Evolutionary conservation across 2,888 invertebrate species (phyloP).

Genomic region (Cybosia mesomella): DNA sequence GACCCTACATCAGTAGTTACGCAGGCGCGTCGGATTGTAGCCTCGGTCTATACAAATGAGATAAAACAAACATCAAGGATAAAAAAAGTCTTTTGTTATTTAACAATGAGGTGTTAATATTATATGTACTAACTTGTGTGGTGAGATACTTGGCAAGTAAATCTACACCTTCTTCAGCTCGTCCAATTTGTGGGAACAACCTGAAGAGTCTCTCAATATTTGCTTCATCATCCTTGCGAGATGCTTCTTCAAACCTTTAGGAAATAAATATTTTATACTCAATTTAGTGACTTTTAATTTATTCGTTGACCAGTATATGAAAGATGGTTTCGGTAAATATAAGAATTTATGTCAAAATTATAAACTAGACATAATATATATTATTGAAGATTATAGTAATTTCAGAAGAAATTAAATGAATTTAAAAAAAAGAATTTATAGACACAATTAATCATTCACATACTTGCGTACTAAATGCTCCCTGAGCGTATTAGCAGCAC

Average conservation of each 20-base stretch:
- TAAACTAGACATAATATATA: no score
- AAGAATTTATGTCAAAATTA: no score
- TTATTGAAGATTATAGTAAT: no score
- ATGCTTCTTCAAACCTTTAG: slow-evolving; percentile 95
- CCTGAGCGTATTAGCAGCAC: slow-evolving; percentile 74
- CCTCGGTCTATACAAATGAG: slow-evolving; percentile 64
- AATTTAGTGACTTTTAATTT: no score
- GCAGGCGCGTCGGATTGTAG: slow-evolving; percentile 61
- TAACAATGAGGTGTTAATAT: neutral
- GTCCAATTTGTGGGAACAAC: slow-evolving; percentile 97
- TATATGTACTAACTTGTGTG: slow-evolving; percentile 87
- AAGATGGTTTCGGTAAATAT: no score
- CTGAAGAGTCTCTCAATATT: slow-evolving; percentile 98
- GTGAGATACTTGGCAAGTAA: slow-evolving; percentile 96
- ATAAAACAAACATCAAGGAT: neutral
- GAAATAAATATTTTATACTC: neutral
- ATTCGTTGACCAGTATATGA: no score
- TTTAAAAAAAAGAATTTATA: no score
- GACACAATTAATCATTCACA: slow-evolving; percentile 15
- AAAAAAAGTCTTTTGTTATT: neutral
- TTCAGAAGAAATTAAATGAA: no score
- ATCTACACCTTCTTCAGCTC: slow-evolving; percentile 95
- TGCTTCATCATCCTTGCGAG: slow-evolving; percentile 94
- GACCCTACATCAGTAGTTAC: slow-evolving; percentile 49
- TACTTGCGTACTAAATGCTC: slow-evolving; percentile 76